phyloP scores from a whole-genome alignment of 2,113 vertebrate species.

The Manacus vitellinus region DNA sequence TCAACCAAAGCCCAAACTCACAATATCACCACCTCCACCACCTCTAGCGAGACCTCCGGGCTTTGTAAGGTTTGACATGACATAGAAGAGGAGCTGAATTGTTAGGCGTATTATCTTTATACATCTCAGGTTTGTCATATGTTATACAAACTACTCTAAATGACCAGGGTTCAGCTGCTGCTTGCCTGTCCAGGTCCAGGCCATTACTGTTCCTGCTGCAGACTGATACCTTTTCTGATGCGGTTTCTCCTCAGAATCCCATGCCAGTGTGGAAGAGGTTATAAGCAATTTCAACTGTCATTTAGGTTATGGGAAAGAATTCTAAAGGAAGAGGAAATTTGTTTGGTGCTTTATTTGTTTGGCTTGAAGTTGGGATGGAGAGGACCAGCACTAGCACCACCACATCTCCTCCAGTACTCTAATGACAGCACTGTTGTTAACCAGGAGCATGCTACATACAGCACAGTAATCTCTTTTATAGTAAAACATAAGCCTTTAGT shows the following conservation, averaged over 20 bases:
- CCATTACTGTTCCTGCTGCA: background rate
- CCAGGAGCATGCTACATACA: background rate
- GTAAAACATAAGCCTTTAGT: background rate
- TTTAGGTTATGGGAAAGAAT: background rate
- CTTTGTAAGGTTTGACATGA: background rate
- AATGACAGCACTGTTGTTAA: background rate
- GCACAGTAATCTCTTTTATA: background rate
- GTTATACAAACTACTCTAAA: background rate
- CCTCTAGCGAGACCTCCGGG: background rate
- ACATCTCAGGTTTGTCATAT: background rate
- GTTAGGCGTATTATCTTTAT: background rate
- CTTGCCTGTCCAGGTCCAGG: background rate
- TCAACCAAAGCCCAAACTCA: background rate
- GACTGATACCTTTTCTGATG: background rate
- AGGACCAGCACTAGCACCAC: background rate
- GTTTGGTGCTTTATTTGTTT: background rate
- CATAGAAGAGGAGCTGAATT: background rate
- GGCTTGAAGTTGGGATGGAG: background rate
- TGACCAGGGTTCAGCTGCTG: background rate
- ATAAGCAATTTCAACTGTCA: background rate
- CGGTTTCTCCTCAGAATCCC: background rate
- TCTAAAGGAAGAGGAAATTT: background rate
- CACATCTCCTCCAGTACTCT: fast-evolving
- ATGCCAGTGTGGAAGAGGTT: background rate
- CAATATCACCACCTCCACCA: background rate